These are phyloP conservation scores for Antheraea assamensis DNA, from an alignment of 2,888 invertebrate species.

Conservation along the genomic window DNA sequence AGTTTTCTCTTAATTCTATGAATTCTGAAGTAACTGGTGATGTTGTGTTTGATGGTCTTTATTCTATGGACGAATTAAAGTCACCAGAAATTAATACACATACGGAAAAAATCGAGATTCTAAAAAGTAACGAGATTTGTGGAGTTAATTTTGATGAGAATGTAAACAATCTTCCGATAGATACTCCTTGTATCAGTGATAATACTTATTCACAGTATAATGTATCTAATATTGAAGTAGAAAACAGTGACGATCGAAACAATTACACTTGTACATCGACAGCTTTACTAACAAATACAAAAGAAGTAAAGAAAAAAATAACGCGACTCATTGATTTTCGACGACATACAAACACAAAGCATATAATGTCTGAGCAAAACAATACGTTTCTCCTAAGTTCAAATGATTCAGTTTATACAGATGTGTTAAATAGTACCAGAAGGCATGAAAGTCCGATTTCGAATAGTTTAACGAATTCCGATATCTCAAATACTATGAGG, in stretches of 20 bases:
- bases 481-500: neutral
- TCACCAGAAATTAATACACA: constrained; percentile 45
- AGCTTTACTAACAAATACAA: constrained; percentile 26
- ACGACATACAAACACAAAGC: constrained; percentile 38
- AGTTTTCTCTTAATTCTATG: constrained; percentile 47
- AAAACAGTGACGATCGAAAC: neutral
- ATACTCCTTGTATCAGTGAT: neutral
- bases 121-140: constrained; percentile 27
- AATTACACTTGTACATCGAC: neutral
- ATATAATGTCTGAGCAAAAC: neutral
- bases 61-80: constrained; percentile 63
- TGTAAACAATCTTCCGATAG: constrained; percentile 22
- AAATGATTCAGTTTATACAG: neutral
- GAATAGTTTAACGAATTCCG: neutral
- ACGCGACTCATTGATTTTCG: constrained; percentile 59
- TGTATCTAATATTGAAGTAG: neutral
- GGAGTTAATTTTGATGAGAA: constrained; percentile 19
- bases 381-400: neutral
- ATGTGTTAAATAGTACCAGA: neutral
- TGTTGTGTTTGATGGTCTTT: constrained; percentile 59
- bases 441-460: neutral
- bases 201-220: neutral
- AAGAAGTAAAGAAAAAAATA: constrained; percentile 56
- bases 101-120: constrained; percentile 24
- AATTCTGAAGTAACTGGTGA: constrained; percentile 49